phyloP scores from a whole-genome alignment of 2,797 vertebrate genomes.

The Percopsis omiscomaycus region DNA sequence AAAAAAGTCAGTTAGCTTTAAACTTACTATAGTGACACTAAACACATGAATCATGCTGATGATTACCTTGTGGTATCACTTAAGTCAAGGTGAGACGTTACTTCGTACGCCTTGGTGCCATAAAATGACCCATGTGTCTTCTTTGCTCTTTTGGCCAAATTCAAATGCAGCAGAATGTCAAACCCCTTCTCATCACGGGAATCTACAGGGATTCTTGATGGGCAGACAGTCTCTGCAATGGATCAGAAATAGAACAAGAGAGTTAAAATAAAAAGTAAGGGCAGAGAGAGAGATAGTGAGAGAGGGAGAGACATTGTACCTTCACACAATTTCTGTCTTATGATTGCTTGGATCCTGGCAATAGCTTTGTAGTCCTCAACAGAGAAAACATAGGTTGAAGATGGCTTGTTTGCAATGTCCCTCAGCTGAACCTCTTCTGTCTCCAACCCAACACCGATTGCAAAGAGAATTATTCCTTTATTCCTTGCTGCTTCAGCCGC shows the following conservation, averaged over 20 bases:
- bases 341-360: conserved; percentile 93
- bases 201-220: conserved; percentile 87
- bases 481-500: conserved; percentile 90
- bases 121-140: conserved; percentile 86
- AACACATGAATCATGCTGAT: background rate
- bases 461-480: conserved; percentile 92
- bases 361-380: conserved; percentile 96
- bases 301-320: conserved; percentile 69
- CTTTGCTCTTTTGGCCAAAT: conserved; percentile 91
- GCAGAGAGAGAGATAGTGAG: background rate
- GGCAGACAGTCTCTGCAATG: conserved; percentile 92
- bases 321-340: conserved; percentile 98
- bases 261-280: background rate
- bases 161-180: conserved; percentile 90
- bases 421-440: conserved; percentile 87
- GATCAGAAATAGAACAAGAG: conserved; percentile 20
- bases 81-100: conserved; percentile 86
- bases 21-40: background rate
- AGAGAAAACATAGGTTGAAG: conserved; percentile 92
- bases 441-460: conserved; percentile 92
- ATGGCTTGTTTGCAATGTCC: conserved; percentile 94
- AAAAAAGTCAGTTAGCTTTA: conserved; percentile 12
- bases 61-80: conserved; percentile 89
- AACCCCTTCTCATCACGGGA: conserved; percentile 96
- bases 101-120: conserved; percentile 88